Evolutionary conservation across 2,797 vertebrate species (phyloP), one percentile per base, ranked within the genome.

Genomic region (Helostoma temminkii): DNA sequence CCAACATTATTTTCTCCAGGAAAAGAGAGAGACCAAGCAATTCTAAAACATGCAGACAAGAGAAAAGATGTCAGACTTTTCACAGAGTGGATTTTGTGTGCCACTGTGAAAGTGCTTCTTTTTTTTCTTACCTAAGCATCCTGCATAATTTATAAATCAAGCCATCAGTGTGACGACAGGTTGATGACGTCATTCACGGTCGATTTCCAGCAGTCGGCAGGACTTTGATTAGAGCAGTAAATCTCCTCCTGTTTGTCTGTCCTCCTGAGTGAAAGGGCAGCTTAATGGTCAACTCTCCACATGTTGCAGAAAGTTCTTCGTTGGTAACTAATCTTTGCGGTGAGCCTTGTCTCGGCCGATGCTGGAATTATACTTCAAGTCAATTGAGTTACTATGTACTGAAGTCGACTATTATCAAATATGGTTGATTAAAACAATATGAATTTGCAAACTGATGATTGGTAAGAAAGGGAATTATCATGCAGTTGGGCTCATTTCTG

Each of bases 131-230:
- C 71, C 32, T 25, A 22, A 63, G 57, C 46, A 55, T 76, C 54
- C 41, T 74, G 66, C 47, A 69, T 60, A 54, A 78, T 82, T 84
- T 84, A 85, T 88, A 87, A 90, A 91, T 90, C 78, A 85, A 74
- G 52, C 61, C 75, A 82, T 91, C 82, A 66, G 65, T 49, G 81
- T 78, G 80, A 81, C 47, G 89, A 90, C 88, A 91, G 82, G 74
- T 82, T 85, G 81, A 86, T 91, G 88, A 92, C 70, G 77, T 91
- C 88, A 91, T 92, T 92, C 82, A 90, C 72, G 89, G 76, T 86
- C 83, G 41, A 91, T 92, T 93, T 90, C 82, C 90, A 92, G 78
- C 88, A 81, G 83, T 63, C 72, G 49, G 61, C 78, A 74, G 80
- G 34, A 52, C 86, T 89, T 89, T 91, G 87, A 92, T 92, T 90